Conservation (phyloP, 2,797 vertebrate genomes). For the Lutjanus argentimaculatus region DNA sequence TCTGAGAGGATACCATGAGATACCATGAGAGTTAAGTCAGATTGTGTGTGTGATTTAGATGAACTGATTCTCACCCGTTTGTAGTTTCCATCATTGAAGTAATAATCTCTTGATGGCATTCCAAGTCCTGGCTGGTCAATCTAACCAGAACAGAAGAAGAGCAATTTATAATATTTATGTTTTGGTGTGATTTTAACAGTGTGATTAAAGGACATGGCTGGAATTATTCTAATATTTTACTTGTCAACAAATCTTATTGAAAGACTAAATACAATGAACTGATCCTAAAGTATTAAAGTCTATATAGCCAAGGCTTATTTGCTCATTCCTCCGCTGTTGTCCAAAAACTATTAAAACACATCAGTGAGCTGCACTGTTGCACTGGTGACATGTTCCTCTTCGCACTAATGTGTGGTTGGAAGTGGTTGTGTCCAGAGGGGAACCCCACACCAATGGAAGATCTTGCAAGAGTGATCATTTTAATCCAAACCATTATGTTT, state of each 20-base stretch:
- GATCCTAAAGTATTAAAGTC: background rate
- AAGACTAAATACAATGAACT: slow-evolving; percentile 1
- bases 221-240: background rate
- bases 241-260: background rate
- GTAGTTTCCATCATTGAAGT: slow-evolving; percentile 92
- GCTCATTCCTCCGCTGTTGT: background rate
- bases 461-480: too few species aligned
- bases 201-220: background rate
- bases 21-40: background rate
- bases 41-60: background rate
- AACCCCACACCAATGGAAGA: too few species aligned
- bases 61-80: slow-evolving; percentile 80
- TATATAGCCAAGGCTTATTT: background rate
- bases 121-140: slow-evolving; percentile 96
- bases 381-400: background rate
- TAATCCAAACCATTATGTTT: too few species aligned
- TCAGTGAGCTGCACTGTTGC: background rate
- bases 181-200: background rate
- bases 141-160: slow-evolving; percentile 77
- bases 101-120: slow-evolving; percentile 97
- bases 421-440: too few species aligned
- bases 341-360: background rate
- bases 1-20: background rate
- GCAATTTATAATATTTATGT: background rate
- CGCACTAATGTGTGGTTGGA: too few species aligned